Conservation (phyloP, 2,888 invertebrate species). For the Acheta domesticus region DNA sequence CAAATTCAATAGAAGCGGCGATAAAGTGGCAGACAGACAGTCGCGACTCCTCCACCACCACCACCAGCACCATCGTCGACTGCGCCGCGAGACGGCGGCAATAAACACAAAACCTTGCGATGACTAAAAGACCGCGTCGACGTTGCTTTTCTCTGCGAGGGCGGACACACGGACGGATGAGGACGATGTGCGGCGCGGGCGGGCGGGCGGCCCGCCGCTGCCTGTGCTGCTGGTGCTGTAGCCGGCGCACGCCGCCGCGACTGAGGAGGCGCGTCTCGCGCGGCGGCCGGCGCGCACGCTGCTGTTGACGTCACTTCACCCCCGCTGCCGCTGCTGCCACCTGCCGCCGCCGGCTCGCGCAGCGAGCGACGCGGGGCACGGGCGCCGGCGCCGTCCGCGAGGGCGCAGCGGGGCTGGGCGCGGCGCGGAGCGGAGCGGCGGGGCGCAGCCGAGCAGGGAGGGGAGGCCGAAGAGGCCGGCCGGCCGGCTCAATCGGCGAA, state of each 20-base stretch:
- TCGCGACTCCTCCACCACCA: neutral
- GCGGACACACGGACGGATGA: neutral
- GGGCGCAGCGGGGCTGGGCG: neutral
- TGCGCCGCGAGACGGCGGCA: neutral
- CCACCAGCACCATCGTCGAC: too few species aligned
- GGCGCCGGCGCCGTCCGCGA: neutral
- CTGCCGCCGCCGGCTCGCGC: too few species aligned
- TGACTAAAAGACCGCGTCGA: neutral
- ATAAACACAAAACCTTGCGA: neutral
- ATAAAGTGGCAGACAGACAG: neutral
- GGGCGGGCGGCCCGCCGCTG: neutral
- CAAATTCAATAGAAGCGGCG: neutral
- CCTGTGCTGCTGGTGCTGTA: neutral
- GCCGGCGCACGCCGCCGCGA: constrained; percentile 6
- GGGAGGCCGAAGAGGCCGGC: neutral
- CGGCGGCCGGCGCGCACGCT: neutral
- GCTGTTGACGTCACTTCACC: too few species aligned
- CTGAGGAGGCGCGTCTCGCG: neutral
- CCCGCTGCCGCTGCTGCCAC: too few species aligned
- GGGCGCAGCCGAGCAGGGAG: neutral
- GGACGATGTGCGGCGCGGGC: neutral
- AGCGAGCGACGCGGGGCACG: neutral
- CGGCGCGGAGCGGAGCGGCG: neutral
- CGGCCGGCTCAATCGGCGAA: neutral
- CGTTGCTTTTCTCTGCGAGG: neutral